Conservation (phyloP, 2,888 invertebrate genomes). For the Diploptera punctata region DNA sequence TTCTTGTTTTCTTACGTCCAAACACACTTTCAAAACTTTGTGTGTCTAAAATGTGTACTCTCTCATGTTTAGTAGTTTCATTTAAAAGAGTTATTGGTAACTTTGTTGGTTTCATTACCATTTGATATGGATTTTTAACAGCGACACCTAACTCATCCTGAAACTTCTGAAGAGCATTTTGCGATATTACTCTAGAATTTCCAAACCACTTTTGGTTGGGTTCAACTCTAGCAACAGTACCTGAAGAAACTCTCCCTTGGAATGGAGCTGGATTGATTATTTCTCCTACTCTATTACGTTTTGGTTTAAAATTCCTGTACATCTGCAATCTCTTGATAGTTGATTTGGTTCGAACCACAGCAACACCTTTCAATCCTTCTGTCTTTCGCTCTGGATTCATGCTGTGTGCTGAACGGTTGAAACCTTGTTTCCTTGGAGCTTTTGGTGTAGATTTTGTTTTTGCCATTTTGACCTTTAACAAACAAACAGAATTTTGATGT, state of each 20-base stretch:
- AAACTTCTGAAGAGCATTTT: slow-evolving; percentile 86
- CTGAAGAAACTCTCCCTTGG: slow-evolving; percentile 87
- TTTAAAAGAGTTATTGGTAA: slow-evolving; percentile 93
- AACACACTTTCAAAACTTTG: slow-evolving; percentile 95
- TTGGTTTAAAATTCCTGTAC: slow-evolving; percentile 98
- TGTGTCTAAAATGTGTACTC: slow-evolving; percentile 95
- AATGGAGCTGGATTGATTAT: slow-evolving; percentile 95
- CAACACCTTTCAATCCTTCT: slow-evolving; percentile 82
- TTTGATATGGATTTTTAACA: slow-evolving; percentile 95
- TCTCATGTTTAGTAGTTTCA: slow-evolving; percentile 86
- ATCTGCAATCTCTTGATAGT: slow-evolving; percentile 97
- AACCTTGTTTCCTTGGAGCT: slow-evolving; percentile 81
- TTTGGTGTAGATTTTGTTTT: slow-evolving; percentile 76
- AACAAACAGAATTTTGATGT: too few relatives aligned
- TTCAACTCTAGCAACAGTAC: slow-evolving; percentile 92
- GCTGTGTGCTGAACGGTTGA: slow-evolving; percentile 87
- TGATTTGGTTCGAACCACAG: slow-evolving; percentile 83
- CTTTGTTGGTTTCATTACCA: slow-evolving; percentile 95
- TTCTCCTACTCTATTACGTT: slow-evolving; percentile 87
- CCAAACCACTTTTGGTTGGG: slow-evolving; percentile 99
- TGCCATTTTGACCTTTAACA: slow-evolving; percentile 64
- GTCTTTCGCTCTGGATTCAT: slow-evolving; percentile 92
- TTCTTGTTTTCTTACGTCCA: slow-evolving; percentile 92
- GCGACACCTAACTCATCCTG: slow-evolving; percentile 95
- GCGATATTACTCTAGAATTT: slow-evolving; percentile 96